Percentiles rank a stretch among this genome's conserved stretches.
These are phyloP conservation scores for Eptesicus fuscus DNA, from an alignment of 2,113 vertebrate species.

Conservation along the genomic window DNA sequence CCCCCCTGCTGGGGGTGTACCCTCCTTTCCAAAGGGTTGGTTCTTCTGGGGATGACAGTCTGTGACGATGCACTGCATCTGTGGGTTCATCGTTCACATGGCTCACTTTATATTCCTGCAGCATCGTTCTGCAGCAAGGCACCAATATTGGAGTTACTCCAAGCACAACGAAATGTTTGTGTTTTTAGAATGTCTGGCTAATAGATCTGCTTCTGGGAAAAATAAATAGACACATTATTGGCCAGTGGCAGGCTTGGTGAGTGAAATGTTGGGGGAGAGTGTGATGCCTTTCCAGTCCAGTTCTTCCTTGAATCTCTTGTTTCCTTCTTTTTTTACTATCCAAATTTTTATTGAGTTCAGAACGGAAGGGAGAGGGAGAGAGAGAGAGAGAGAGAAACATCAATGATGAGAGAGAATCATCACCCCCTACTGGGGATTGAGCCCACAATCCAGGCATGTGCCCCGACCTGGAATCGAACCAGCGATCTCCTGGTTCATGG, in stretches of 20 bases:
- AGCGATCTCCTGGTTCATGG: no score
- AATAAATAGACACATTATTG: constrained; percentile 54
- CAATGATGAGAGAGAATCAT: no score
- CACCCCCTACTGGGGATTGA: no score
- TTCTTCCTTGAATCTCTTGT: background rate
- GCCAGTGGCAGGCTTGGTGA: background rate
- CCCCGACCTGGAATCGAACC: no score
- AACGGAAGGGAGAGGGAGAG: no score
- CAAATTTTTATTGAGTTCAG: no score
- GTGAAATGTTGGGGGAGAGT: background rate
- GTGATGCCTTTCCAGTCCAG: background rate
- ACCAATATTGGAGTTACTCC: constrained; percentile 69
- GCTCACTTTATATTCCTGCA: constrained; percentile 70
- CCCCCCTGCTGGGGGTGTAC: background rate
- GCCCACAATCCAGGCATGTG: no score
- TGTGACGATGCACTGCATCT: background rate
- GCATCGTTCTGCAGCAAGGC: constrained; percentile 63
- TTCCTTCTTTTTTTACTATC: background rate
- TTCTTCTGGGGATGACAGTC: background rate
- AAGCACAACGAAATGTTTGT: constrained; percentile 68
- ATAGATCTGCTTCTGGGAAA: constrained; percentile 60
- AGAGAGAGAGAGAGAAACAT: no score
- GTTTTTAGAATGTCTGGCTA: constrained; percentile 65
- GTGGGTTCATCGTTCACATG: background rate
- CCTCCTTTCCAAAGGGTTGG: background rate